Conservation (phyloP, 2,797 vertebrate species). For the Melanotaenia parkinsoni region DNA sequence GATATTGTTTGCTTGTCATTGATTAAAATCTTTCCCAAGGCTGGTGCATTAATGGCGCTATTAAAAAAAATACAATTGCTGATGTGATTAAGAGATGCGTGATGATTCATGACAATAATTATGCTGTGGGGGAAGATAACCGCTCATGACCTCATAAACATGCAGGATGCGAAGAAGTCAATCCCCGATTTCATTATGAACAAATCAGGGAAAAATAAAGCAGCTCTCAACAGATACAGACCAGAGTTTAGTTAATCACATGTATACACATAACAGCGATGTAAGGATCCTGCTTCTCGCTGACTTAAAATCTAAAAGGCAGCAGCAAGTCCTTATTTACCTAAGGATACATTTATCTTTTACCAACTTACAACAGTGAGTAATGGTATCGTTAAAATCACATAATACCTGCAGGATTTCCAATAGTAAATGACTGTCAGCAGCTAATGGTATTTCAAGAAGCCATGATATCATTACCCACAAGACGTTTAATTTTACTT, state of each 20-base stretch:
- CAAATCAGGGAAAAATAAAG: slow-evolving; percentile 47
- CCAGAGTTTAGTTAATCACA: slow-evolving; percentile 19
- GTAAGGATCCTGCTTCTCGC: neutral
- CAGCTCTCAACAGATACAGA: slow-evolving; percentile 39
- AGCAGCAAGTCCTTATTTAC: slow-evolving; percentile 16
- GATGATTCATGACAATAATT: slow-evolving; percentile 79
- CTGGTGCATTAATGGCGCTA: slow-evolving; percentile 59
- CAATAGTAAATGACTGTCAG: slow-evolving; percentile 67
- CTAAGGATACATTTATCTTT: slow-evolving; percentile 49
- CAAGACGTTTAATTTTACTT: slow-evolving; percentile 55
- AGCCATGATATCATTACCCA: slow-evolving; percentile 57
- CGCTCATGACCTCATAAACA: slow-evolving; percentile 64
- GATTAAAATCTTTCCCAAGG: slow-evolving; percentile 79
- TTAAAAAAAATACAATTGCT: slow-evolving; percentile 73
- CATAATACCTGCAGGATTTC: slow-evolving; percentile 72
- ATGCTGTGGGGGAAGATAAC: slow-evolving; percentile 58
- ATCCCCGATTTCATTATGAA: slow-evolving; percentile 67
- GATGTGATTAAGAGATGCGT: slow-evolving; percentile 77
- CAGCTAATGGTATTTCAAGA: slow-evolving; percentile 57
- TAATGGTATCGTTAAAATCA: slow-evolving; percentile 77
- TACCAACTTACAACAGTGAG: slow-evolving; percentile 63
- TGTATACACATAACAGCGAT: neutral
- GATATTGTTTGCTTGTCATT: slow-evolving; percentile 78
- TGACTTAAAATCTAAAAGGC: neutral
- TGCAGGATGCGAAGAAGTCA: slow-evolving; percentile 53